Evolutionary conservation across 2,113 vertebrate genomes (phyloP).

Genomic region (Balaeniceps rex): DNA sequence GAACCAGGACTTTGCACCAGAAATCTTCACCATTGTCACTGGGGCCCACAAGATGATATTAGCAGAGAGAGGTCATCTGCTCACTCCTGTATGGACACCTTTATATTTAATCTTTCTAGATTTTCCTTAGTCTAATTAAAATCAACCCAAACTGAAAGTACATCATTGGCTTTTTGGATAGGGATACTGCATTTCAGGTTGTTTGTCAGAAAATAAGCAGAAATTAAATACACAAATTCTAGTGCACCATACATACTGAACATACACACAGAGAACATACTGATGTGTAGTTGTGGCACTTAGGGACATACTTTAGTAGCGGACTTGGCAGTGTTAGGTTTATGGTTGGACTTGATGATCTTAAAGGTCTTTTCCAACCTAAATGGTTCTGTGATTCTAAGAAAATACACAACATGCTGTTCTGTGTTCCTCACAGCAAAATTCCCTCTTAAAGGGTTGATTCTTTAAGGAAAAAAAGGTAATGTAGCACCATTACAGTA

Average conservation of each 20-base stretch:
- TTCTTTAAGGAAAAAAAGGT: not conserved
- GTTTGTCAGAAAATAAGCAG: not conserved
- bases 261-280: not conserved
- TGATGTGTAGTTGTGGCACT: not conserved
- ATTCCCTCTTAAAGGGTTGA: not conserved
- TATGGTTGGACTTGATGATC: not conserved
- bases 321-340: not conserved
- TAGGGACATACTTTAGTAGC: not conserved
- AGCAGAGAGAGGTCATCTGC: not conserved
- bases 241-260: not conserved
- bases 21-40: not conserved
- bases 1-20: not conserved
- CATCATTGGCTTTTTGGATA: not conserved
- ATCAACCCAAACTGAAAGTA: not conserved
- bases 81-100: not conserved
- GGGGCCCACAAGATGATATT: not conserved
- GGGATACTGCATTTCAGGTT: not conserved
- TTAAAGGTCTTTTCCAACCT: not conserved
- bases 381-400: not conserved
- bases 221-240: not conserved
- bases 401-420: not conserved
- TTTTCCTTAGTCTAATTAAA: not conserved
- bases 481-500: not conserved
- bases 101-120: not conserved
- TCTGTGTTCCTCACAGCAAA: not conserved